Percentiles rank a stretch among this genome's conserved stretches.
Evolutionary conservation across 2,113 vertebrate species (phyloP).

Genomic region (Melanerpes formicivorus): DNA sequence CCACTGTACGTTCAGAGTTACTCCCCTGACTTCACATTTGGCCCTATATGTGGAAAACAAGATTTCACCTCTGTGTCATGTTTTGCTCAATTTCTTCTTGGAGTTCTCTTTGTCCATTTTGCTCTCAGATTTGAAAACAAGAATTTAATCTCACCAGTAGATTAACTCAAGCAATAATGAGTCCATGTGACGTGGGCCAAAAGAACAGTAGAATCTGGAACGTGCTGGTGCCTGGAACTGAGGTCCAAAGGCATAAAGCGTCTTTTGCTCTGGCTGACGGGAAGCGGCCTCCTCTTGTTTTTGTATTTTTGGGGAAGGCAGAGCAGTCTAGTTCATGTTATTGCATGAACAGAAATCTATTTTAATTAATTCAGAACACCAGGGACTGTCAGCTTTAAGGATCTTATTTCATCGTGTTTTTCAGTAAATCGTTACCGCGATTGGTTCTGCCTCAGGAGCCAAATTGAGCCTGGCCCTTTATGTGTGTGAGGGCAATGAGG

Average conservation of each 20-base stretch:
- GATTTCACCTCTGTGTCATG: slow-evolving; percentile 32
- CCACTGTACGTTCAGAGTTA: not conserved
- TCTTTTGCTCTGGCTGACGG: not conserved
- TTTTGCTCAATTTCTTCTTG: slow-evolving; percentile 41
- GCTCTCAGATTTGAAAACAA: slow-evolving; percentile 25
- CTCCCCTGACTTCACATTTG: slow-evolving; percentile 63
- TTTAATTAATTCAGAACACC: not conserved
- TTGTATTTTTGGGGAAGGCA: not conserved
- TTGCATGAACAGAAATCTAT: not conserved
- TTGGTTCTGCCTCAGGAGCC: not conserved
- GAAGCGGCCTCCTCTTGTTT: not conserved
- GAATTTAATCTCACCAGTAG: not conserved
- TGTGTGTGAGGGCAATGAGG: not conserved
- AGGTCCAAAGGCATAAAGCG: not conserved
- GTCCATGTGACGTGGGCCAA: not conserved
- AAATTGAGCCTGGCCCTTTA: not conserved
- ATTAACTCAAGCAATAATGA: slow-evolving; percentile 13
- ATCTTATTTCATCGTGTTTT: not conserved
- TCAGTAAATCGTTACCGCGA: not conserved
- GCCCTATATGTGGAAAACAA: slow-evolving; percentile 54
- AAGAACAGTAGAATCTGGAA: slow-evolving; percentile 4
- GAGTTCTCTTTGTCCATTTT: slow-evolving; percentile 47
- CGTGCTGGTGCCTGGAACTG: not conserved
- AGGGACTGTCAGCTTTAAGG: not conserved
- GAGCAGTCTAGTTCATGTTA: not conserved